These are phyloP conservation scores for Drosophila melanosoma DNA, from an alignment of 2,888 invertebrate species.

Conservation along the genomic window DNA sequence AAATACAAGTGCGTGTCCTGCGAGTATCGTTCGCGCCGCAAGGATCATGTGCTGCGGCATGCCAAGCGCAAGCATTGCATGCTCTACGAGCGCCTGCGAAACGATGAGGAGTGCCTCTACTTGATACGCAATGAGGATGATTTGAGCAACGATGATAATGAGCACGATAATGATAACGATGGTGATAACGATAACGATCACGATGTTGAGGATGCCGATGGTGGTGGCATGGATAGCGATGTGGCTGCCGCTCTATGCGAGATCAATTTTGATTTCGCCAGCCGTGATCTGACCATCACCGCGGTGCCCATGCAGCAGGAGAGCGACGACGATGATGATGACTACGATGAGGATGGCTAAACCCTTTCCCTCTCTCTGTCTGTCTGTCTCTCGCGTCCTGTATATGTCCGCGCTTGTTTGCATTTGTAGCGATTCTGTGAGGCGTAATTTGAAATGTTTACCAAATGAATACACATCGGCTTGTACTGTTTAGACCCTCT, in stretches of 20 bases:
- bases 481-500: constrained; percentile 26
- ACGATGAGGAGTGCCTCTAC: constrained; percentile 81
- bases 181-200: constrained; percentile 29
- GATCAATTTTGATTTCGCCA: constrained; percentile 79
- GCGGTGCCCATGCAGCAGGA: constrained; percentile 81
- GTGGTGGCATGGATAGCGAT: constrained; percentile 63
- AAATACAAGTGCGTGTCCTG: constrained; percentile 84
- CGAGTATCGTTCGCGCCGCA: constrained; percentile 84
- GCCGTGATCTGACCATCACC: constrained; percentile 80
- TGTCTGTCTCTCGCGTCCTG: not conserved
- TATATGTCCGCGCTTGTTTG: constrained; percentile 18
- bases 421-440: constrained; percentile 45
- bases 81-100: constrained; percentile 74
- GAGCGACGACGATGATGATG: constrained; percentile 82
- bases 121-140: constrained; percentile 83
- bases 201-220: constrained; percentile 50
- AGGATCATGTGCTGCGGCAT: constrained; percentile 84
- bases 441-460: constrained; percentile 78
- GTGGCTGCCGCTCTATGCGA: constrained; percentile 61
- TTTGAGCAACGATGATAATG: constrained; percentile 63
- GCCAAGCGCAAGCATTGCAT: constrained; percentile 83
- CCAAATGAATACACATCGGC: constrained; percentile 75
- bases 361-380: not conserved
- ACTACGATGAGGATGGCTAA: constrained; percentile 79
- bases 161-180: constrained; percentile 42